These are phyloP conservation scores for Drosophila glabriapex DNA, from an alignment of 2,888 invertebrate genomes.

Conservation along the genomic window DNA sequence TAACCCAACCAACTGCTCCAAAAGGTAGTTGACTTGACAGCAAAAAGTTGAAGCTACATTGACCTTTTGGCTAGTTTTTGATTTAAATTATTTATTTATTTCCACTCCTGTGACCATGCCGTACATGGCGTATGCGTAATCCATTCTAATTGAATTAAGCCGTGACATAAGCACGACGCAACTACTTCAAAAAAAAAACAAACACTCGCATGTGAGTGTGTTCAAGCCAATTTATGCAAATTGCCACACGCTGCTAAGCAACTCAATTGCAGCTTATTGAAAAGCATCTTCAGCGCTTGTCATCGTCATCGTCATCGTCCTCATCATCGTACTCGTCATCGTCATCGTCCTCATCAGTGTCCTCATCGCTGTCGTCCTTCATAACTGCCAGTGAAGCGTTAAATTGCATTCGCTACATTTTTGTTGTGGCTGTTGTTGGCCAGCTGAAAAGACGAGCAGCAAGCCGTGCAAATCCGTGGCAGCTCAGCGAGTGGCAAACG, in stretches of 20 bases:
- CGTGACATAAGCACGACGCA: constrained; percentile 66
- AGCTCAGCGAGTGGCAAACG: constrained; percentile 59
- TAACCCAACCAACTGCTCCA: neutral
- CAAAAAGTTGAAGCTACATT: constrained; percentile 47
- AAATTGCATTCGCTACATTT: constrained; percentile 78
- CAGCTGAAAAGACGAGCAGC: constrained; percentile 27
- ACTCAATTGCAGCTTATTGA: constrained; percentile 68
- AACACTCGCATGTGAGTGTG: neutral
- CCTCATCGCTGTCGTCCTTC: constrained; percentile 22
- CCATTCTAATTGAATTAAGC: constrained; percentile 78
- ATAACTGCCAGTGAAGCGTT: constrained; percentile 72
- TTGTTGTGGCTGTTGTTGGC: constrained; percentile 36
- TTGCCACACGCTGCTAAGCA: constrained; percentile 24
- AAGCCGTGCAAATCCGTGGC: constrained; percentile 62
- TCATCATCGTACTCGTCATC: neutral
- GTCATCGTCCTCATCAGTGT: neutral
- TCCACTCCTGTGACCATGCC: constrained; percentile 22
- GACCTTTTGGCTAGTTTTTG: constrained; percentile 61
- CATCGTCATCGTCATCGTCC: constrained; percentile 16
- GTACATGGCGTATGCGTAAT: constrained; percentile 71
- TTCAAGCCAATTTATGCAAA: constrained; percentile 67
- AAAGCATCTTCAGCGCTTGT: constrained; percentile 37
- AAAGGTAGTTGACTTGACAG: constrained; percentile 70
- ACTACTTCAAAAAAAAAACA: constrained; percentile 9
- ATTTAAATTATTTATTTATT: constrained; percentile 16